A percentile compares a stretch with the other conserved stretches of the same genome.
Evolutionary conservation across 1,140 invertebrate species (phyloP).

Genomic region (Nasonia vitripennis): DNA sequence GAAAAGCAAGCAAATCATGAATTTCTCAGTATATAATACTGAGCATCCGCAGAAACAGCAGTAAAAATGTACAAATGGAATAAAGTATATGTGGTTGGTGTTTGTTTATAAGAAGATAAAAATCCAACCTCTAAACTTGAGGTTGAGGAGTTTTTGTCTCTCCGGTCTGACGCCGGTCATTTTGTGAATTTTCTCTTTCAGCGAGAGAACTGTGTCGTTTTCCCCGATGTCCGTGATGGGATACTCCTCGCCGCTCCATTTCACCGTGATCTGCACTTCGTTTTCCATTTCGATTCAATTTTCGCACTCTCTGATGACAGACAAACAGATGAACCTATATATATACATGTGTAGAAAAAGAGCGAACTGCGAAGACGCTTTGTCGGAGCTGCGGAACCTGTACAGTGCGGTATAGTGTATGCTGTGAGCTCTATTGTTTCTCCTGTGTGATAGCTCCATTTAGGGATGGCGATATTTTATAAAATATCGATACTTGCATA

Average conservation of each 20-base stretch:
- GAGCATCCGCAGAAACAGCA: too few relatives aligned
- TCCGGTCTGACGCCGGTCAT: constrained; percentile 91
- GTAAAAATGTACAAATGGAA: too few relatives aligned
- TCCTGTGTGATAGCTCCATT: too few relatives aligned
- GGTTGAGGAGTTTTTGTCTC: constrained; percentile 93
- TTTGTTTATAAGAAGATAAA: constrained; percentile 52
- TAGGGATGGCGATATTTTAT: too few relatives aligned
- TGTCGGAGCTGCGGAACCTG: background rate
- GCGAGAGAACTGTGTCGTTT: constrained; percentile 83
- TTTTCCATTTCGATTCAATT: constrained; percentile 65
- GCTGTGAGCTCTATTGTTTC: too few relatives aligned
- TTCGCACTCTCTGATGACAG: background rate
- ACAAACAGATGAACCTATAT: background rate
- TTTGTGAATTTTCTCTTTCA: constrained; percentile 88
- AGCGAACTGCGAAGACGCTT: constrained; percentile 9
- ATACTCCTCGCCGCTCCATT: constrained; percentile 94
- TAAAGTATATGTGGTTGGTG: too few relatives aligned
- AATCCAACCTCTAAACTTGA: constrained; percentile 90
- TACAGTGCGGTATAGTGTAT: too few relatives aligned
- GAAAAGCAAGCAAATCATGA: too few relatives aligned
- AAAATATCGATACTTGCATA: too few relatives aligned
- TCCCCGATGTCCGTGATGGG: constrained; percentile 81
- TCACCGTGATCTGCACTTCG: constrained; percentile 82
- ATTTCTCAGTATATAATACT: too few relatives aligned
- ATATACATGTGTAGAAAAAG: background rate